Evolutionary conservation across 2,113 vertebrate species (phyloP).

Genomic region (Chascanopsetta lugubris): DNA sequence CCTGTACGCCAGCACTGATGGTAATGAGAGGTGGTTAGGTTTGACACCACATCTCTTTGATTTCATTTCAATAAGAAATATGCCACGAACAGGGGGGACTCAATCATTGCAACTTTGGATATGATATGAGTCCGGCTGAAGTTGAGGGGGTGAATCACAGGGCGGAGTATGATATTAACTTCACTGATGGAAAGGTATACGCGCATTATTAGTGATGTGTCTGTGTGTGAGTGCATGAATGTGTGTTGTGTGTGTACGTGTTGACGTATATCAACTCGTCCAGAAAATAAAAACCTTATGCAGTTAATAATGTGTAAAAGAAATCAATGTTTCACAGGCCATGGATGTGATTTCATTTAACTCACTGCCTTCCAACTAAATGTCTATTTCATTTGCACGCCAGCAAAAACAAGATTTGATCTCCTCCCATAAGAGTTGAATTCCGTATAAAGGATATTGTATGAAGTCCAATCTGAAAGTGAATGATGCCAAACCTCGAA

Average conservation of each 20-base stretch:
- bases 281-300: conserved; percentile 49
- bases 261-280: conserved; percentile 18
- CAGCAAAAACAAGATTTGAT: conserved; percentile 23
- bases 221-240: conserved; percentile 54
- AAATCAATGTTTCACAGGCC: conserved; percentile 26
- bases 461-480: conserved; percentile 21
- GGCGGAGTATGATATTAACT: conserved; percentile 62
- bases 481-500: conserved; percentile 14
- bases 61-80: conserved; percentile 80
- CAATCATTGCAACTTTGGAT: conserved; percentile 74
- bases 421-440: conserved; percentile 37
- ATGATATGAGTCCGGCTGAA: conserved; percentile 68
- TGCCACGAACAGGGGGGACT: conserved; percentile 66
- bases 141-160: conserved; percentile 62
- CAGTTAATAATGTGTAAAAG: conserved; percentile 66
- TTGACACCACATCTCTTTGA: conserved; percentile 75
- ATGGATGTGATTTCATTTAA: conserved; percentile 30
- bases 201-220: conserved; percentile 57
- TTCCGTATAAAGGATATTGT: conserved; percentile 15
- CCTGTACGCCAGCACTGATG: conserved; percentile 67
- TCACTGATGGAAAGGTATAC: conserved; percentile 56
- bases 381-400: conserved; percentile 30
- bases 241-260: background rate
- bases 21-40: conserved; percentile 78
- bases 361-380: conserved; percentile 42